Evolutionary conservation across 2,888 invertebrate genomes (phyloP), one percentile per base, ranked within the genome.

Genomic region (Cephus pulcher): DNA sequence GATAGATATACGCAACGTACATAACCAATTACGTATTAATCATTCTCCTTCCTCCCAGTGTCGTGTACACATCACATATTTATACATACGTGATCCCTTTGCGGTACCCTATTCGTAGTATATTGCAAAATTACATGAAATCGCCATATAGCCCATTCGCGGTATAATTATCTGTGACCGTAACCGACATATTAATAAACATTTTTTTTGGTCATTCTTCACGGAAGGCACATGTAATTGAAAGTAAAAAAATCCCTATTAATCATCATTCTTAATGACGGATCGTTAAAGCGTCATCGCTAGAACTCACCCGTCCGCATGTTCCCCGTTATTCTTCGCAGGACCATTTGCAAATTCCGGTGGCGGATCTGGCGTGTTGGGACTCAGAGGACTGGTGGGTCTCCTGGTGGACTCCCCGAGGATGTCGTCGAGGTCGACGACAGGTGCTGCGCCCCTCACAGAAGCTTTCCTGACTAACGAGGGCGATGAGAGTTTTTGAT

Each of bases 401-500:
- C 89, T 84, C 35, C 87, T 84, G 70, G 82, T 87, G 40, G 37
- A 34, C 74, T 91, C 90, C 0, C 87, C 89, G 30, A 90, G 85
- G 40, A 91, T 87, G 74, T 91, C 90, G 76, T 91, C 92, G 77
- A 93, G 90, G 81, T 89, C 89, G 40, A 88, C 87, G 87, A 89
- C 88, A 80, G 91, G 88, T 12, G 89, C 89, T 4, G 83, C 77
- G 40, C 91, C 90, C 69, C 90, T 86, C 68, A 86, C 85, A 9
- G 89, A 86, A 37, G 95, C 96, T 90, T 96, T 96, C 82, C 97
- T 94, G 88, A 97, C 97, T 90, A 97, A 93, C 91, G 96, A 95
- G 80, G 97, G 97, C 92, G 96, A 97, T 88, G 96, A 95, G 84
- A 96, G 94, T 88, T 96, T 96, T 91, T 95, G 94, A 88, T 95